Evolutionary conservation across 2,797 vertebrate genomes (phyloP).

Genomic region (Arrhamphus sclerolepis): DNA sequence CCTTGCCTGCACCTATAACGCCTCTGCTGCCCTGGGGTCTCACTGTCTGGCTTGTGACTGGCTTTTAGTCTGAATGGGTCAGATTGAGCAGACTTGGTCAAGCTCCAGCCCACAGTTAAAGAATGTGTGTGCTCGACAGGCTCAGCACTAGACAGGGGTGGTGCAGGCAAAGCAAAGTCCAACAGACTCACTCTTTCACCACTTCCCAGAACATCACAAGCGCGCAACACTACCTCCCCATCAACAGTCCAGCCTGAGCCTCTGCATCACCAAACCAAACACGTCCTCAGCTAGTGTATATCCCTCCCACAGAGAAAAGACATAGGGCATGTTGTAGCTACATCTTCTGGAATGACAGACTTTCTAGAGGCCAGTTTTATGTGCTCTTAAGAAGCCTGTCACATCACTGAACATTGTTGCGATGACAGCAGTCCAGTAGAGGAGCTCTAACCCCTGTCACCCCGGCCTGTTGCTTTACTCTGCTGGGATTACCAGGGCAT

Average conservation of each 20-base stretch:
- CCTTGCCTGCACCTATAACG: slow-evolving; percentile 32
- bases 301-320: slow-evolving; percentile 27
- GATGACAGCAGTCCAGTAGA: slow-evolving; percentile 60
- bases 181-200: slow-evolving; percentile 80
- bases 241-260: slow-evolving; percentile 51
- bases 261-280: slow-evolving; percentile 54
- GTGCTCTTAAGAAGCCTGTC: slow-evolving; percentile 35
- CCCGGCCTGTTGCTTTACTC: slow-evolving; percentile 66
- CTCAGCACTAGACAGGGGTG: slow-evolving; percentile 36
- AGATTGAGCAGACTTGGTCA: slow-evolving; percentile 72
- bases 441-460: slow-evolving; percentile 61
- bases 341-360: not conserved
- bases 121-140: slow-evolving; percentile 58
- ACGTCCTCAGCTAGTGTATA: slow-evolving; percentile 27
- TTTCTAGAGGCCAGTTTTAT: slow-evolving; percentile 8
- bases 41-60: slow-evolving; percentile 43
- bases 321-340: not conserved
- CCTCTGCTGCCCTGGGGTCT: slow-evolving; percentile 23
- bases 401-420: slow-evolving; percentile 25
- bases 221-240: slow-evolving; percentile 51
- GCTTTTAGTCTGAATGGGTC: slow-evolving; percentile 67
- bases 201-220: slow-evolving; percentile 76
- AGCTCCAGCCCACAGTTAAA: slow-evolving; percentile 65
- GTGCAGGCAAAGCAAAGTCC: slow-evolving; percentile 50
- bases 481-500: slow-evolving; percentile 68